phyloP scores from a whole-genome alignment of 2,113 vertebrate genomes.

The Sitta europaea region DNA sequence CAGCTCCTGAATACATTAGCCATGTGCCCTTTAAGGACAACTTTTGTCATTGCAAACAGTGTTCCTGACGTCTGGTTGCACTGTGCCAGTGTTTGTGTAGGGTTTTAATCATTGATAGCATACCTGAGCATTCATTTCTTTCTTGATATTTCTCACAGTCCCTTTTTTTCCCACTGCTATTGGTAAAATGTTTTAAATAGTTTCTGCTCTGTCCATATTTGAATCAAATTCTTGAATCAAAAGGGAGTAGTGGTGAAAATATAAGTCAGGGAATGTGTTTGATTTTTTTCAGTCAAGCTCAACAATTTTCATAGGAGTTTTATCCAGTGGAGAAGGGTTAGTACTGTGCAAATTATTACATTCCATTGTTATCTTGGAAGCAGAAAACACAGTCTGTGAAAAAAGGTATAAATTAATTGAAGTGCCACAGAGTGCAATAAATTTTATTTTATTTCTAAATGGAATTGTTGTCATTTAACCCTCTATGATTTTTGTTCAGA shows the following conservation, averaged over 20 bases:
- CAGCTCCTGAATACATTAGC: constrained; percentile 36
- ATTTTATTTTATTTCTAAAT: constrained; percentile 41
- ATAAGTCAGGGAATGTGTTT: background rate
- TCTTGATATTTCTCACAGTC: background rate
- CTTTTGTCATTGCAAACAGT: background rate
- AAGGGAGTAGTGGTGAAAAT: background rate
- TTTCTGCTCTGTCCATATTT: background rate
- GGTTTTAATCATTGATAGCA: background rate
- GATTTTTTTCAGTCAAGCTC: background rate
- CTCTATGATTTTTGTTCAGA: background rate
- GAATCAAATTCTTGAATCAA: background rate
- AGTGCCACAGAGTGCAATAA: background rate
- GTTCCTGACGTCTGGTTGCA: background rate
- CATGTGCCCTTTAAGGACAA: constrained; percentile 47
- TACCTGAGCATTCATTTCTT: background rate
- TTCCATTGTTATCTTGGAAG: background rate
- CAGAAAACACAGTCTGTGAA: constrained; percentile 6
- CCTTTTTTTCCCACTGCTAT: background rate
- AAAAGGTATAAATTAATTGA: constrained; percentile 38
- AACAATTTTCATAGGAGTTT: background rate
- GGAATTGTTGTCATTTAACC: constrained; percentile 15
- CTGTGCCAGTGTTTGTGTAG: background rate
- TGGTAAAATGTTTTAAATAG: background rate
- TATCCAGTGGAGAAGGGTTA: background rate
- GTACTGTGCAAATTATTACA: background rate